Conservation (phyloP, 2,113 vertebrate genomes). For the Hyperoodon ampullatus region DNA sequence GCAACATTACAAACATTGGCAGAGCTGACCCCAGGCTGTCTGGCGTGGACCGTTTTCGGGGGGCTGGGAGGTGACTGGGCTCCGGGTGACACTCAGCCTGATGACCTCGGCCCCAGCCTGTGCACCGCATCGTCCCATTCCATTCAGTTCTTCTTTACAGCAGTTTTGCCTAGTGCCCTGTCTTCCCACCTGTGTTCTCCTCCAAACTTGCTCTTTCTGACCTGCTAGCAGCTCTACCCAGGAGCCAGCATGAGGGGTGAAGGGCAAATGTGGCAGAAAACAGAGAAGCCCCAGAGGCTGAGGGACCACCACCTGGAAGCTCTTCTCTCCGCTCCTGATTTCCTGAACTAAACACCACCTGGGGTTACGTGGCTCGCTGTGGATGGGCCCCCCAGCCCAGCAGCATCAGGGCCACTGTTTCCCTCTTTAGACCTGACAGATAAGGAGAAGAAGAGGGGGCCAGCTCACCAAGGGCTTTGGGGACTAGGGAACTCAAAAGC, state of each 20-base stretch:
- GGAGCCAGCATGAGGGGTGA: not conserved
- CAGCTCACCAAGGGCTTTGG: not conserved
- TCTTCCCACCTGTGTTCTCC: not conserved
- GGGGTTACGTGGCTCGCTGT: accelerated
- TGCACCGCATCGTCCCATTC: accelerated
- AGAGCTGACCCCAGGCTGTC: not conserved
- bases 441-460: not conserved
- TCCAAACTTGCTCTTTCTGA: not conserved
- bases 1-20: not conserved
- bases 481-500: not conserved
- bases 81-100: not conserved
- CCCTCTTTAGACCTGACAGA: not conserved
- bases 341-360: not conserved
- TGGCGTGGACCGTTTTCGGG: accelerated
- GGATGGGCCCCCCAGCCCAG: not conserved
- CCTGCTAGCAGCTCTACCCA: not conserved
- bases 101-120: not conserved
- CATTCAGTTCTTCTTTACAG: not conserved
- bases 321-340: not conserved
- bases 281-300: not conserved
- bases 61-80: not conserved
- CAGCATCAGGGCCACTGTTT: not conserved
- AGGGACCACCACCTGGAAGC: not conserved
- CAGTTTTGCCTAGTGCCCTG: not conserved
- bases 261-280: not conserved